Percentiles rank a stretch among this genome's conserved stretches.
Evolutionary conservation across 2,888 invertebrate genomes (phyloP).

Genomic region (Tortrix viridana): DNA sequence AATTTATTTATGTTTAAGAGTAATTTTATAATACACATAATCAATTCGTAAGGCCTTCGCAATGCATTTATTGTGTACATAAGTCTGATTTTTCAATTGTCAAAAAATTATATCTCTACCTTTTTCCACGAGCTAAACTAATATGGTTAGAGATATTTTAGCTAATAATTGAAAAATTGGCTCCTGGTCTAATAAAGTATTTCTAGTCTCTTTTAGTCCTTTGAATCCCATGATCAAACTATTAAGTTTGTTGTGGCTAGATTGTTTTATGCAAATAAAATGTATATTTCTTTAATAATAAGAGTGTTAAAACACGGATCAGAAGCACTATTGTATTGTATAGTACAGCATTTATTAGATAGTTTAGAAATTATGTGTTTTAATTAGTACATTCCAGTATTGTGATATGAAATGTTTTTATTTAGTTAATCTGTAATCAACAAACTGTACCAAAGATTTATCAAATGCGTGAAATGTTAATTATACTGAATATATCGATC

Average conservation of each 20-base stretch:
- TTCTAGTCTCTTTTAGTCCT: constrained; percentile 32
- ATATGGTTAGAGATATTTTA: no score
- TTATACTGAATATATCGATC: constrained; percentile 45
- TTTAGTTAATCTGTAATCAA: constrained; percentile 34
- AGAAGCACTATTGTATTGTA: constrained; percentile 18
- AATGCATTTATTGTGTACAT: constrained; percentile 33
- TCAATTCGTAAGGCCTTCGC: constrained; percentile 45
- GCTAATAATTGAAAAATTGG: no score
- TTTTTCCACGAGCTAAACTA: no score
- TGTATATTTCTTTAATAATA: constrained; percentile 24
- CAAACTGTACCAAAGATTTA: constrained; percentile 51
- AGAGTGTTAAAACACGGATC: constrained; percentile 19
- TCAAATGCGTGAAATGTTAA: constrained; percentile 44
- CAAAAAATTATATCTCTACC: no score
- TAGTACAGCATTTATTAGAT: background rate
- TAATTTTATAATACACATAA: constrained; percentile 68
- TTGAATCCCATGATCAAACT: constrained; percentile 8
- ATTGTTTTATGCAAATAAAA: constrained; percentile 8
- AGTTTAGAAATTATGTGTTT: constrained; percentile 14
- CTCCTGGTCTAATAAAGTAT: constrained; percentile 28
- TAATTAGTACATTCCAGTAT: constrained; percentile 40
- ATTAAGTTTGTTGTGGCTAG: constrained; percentile 12
- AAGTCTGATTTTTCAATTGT: no score
- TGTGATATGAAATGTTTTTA: constrained; percentile 25
- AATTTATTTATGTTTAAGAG: constrained; percentile 61